These are phyloP conservation scores for Silurus lanzhouensis DNA, from an alignment of 2,797 vertebrate genomes.

Conservation along the genomic window DNA sequence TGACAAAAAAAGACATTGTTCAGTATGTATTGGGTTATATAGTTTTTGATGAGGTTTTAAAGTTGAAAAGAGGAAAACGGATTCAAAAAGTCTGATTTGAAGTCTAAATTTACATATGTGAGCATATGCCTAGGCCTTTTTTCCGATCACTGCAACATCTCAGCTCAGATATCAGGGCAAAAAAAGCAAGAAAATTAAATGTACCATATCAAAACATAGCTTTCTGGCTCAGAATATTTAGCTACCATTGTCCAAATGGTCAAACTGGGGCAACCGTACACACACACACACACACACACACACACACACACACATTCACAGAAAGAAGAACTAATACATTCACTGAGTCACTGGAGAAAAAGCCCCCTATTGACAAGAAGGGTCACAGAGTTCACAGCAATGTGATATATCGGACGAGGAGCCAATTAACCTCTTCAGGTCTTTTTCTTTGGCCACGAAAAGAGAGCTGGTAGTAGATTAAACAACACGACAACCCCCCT, in stretches of 20 bases:
- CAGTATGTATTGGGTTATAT: background rate
- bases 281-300: conserved; percentile 4
- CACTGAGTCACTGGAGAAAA: conserved; percentile 67
- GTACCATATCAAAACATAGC: background rate
- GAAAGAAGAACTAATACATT: conserved; percentile 63
- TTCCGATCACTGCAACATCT: background rate
- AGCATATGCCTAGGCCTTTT: background rate
- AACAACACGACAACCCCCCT: conserved; percentile 66
- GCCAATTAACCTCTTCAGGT: conserved; percentile 87
- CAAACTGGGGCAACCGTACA: background rate
- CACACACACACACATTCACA: conserved; percentile 49
- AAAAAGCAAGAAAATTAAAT: background rate
- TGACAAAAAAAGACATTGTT: background rate
- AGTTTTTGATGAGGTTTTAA: background rate
- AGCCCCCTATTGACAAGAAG: conserved; percentile 82
- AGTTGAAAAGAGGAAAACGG: background rate
- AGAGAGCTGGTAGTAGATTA: conserved; percentile 81
- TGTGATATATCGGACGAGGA: conserved; percentile 87
- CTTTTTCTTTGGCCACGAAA: conserved; percentile 81
- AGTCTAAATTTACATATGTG: background rate
- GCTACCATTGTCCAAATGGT: conserved; percentile 8
- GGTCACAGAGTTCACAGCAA: conserved; percentile 89
- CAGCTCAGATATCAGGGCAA: background rate
- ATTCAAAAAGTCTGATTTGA: background rate
- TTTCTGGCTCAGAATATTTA: background rate